Percentiles rank a stretch among this genome's conserved stretches.
Evolutionary conservation across 1,140 invertebrate genomes (phyloP).

Genomic region (Drosophila sturtevanti): DNA sequence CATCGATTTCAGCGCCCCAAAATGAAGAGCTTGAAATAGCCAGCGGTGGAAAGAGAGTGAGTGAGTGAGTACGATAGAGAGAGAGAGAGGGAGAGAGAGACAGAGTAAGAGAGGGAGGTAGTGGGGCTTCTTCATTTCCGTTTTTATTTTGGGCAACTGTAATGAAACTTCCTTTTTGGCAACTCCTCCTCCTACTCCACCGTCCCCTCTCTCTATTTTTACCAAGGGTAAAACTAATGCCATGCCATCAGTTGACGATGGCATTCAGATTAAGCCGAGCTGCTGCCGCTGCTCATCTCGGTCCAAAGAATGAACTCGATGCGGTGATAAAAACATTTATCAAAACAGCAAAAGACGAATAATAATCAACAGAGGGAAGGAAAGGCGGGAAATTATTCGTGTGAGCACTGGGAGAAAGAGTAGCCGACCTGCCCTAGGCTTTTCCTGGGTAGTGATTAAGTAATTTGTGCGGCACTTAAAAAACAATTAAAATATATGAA

Average conservation of each 20-base stretch:
- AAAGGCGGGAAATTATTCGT: neutral
- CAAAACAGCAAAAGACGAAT: conserved; percentile 74
- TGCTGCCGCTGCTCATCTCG: conserved; percentile 16
- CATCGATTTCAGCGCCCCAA: conserved; percentile 64
- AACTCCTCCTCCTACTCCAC: conserved; percentile 10
- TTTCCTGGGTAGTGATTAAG: conserved; percentile 48
- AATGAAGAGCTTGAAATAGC: neutral
- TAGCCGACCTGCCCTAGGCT: conserved; percentile 6
- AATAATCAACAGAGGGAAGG: conserved; percentile 68
- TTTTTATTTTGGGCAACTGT: conserved; percentile 48
- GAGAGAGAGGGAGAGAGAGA: too few relatives aligned
- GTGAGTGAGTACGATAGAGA: neutral
- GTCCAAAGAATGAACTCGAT: conserved; percentile 81
- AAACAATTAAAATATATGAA: conserved; percentile 61
- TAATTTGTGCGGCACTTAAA: conserved; percentile 74
- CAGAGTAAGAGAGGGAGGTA: too few relatives aligned
- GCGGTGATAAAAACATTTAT: conserved; percentile 83
- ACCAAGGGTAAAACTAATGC: conserved; percentile 71
- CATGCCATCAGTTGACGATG: conserved; percentile 81
- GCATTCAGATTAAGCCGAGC: conserved; percentile 82
- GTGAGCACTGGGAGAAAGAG: conserved; percentile 1
- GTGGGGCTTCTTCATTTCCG: conserved; percentile 68
- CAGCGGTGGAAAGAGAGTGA: neutral
- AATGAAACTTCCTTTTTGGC: conserved; percentile 71
- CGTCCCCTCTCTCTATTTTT: neutral